phyloP scores from a whole-genome alignment of 2,113 vertebrate genomes.

The Columba janthina region DNA sequence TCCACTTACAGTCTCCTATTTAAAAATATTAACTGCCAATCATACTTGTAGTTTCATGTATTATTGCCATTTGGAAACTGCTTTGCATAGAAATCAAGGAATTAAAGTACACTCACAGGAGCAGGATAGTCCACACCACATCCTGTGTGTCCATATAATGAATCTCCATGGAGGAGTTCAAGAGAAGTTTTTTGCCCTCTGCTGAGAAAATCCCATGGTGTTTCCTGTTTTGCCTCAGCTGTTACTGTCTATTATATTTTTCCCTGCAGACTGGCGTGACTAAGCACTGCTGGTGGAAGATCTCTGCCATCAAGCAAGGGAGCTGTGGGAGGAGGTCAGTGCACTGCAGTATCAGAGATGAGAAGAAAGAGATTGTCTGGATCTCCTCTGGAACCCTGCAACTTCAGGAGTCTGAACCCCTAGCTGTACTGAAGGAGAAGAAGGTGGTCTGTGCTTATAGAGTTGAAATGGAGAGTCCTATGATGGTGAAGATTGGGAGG shows the following conservation, averaged over 20 bases:
- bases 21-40: slow-evolving; percentile 26
- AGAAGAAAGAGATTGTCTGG: neutral
- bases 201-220: neutral
- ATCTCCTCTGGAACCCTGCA: neutral
- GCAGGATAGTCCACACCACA: neutral
- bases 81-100: slow-evolving; percentile 57
- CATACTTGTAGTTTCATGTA: neutral
- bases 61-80: slow-evolving; percentile 19
- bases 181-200: neutral
- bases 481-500: neutral
- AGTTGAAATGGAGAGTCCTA: neutral
- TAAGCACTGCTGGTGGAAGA: neutral
- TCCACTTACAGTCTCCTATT: slow-evolving; percentile 12
- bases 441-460: neutral
- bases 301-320: neutral
- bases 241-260: neutral
- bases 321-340: neutral
- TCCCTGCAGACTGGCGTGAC: neutral
- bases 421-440: neutral
- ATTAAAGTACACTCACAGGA: slow-evolving; percentile 3
- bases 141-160: neutral
- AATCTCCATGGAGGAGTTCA: neutral
- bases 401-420: neutral
- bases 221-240: neutral
- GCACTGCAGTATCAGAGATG: neutral